Evolutionary conservation across 2,888 invertebrate species (phyloP).

Genomic region (Heliothis peltigera): DNA sequence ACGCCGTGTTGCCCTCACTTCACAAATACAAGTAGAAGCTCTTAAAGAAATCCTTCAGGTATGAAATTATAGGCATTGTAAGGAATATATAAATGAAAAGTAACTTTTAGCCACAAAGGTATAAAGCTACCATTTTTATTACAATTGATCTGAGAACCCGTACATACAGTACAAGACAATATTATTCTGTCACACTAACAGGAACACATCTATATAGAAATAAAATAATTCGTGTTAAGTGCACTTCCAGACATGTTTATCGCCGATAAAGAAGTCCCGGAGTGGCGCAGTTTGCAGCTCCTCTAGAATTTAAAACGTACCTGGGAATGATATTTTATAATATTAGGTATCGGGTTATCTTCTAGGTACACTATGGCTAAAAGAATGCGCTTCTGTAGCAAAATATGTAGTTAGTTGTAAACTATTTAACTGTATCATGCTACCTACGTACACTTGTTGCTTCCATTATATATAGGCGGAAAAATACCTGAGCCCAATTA

Average conservation of each 20-base stretch:
- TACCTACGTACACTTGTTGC: too few species aligned
- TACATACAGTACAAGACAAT: neutral
- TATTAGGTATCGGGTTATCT: constrained; percentile 3
- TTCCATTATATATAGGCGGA: too few species aligned
- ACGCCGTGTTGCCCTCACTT: constrained; percentile 12
- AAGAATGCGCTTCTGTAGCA: too few species aligned
- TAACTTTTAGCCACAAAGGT: neutral
- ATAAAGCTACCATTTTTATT: too few species aligned
- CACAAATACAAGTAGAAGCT: constrained; percentile 9
- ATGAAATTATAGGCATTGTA: constrained; percentile 5
- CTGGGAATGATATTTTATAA: neutral
- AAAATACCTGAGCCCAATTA: too few species aligned
- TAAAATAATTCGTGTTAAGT: constrained; percentile 24
- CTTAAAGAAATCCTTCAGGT: constrained; percentile 13
- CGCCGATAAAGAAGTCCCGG: constrained; percentile 27
- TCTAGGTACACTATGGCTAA: too few species aligned
- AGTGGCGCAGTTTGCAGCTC: neutral
- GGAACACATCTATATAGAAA: constrained; percentile 12
- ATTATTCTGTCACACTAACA: neutral
- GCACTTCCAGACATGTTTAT: constrained; percentile 19
- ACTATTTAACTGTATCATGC: too few species aligned
- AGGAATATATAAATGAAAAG: neutral
- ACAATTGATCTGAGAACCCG: too few species aligned
- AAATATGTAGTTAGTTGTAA: too few species aligned
- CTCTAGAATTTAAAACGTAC: constrained; percentile 5